These are phyloP conservation scores for Drosophila serrata DNA, from an alignment of 1,140 invertebrate species.

Conservation along the genomic window DNA sequence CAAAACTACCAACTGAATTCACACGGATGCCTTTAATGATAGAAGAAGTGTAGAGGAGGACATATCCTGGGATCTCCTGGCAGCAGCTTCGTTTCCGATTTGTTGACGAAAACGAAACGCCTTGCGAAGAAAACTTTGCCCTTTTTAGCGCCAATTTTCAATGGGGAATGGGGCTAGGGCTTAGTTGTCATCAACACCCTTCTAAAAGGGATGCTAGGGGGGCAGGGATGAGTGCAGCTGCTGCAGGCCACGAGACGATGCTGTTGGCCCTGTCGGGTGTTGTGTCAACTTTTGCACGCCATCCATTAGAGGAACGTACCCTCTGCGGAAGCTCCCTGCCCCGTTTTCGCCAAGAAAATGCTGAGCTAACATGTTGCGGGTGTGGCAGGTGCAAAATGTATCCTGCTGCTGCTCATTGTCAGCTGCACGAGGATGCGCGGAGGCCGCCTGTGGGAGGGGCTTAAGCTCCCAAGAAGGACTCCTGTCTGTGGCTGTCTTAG, in stretches of 20 bases:
- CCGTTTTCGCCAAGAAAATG: conserved; percentile 39
- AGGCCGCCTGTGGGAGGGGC: not conserved
- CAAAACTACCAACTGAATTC: conserved; percentile 6
- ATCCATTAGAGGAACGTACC: conserved; percentile 64
- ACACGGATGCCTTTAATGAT: conserved; percentile 6
- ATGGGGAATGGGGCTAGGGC: conserved; percentile 11
- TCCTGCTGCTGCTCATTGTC: conserved; percentile 81
- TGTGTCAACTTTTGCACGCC: conserved; percentile 81
- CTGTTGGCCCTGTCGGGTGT: conserved; percentile 75
- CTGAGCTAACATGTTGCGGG: conserved; percentile 71
- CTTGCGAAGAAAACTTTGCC: conserved; percentile 75
- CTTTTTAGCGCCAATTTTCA: conserved; percentile 40
- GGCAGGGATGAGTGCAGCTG: conserved; percentile 50
- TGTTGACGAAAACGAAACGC: conserved; percentile 74
- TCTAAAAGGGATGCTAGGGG: conserved; percentile 18
- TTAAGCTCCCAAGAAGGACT: conserved; percentile 39
- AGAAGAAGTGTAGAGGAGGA: not conserved
- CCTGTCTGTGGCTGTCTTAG: conserved; percentile 62
- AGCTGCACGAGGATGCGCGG: conserved; percentile 57
- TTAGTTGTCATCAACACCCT: conserved; percentile 41
- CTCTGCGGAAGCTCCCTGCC: conserved; percentile 24
- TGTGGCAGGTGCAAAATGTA: conserved; percentile 77
- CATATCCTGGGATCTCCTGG: conserved; percentile 14
- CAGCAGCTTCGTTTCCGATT: conserved; percentile 44
- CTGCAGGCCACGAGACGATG: conserved; percentile 64